phyloP scores from a whole-genome alignment of 2,113 vertebrate genomes.

The Pomatorhinus ruficollis region DNA sequence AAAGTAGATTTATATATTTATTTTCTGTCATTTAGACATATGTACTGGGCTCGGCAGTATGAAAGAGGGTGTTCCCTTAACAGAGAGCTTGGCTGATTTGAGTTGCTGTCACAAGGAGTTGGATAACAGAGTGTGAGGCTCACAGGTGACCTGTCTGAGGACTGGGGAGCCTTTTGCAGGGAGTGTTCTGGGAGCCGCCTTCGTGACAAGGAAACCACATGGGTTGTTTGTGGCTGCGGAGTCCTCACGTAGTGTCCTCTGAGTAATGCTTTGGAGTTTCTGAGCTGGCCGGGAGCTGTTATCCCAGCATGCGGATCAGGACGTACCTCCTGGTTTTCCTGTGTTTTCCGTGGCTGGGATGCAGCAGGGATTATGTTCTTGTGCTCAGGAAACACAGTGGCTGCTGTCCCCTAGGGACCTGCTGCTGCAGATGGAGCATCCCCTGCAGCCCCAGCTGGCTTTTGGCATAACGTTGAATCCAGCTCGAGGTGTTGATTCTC shows the following conservation, averaged over 20 bases:
- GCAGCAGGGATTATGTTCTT: accelerated
- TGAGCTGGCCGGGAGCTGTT: not conserved
- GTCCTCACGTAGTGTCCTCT: not conserved
- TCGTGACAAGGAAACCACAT: not conserved
- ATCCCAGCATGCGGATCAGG: not conserved
- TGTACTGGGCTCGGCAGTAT: not conserved
- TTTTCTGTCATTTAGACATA: not conserved
- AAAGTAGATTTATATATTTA: not conserved
- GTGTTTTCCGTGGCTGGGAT: not conserved
- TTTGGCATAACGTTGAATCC: not conserved
- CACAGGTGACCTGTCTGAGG: not conserved
- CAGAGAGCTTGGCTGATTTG: not conserved
- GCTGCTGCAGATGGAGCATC: not conserved
- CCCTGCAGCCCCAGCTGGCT: not conserved
- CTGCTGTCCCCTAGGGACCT: not conserved
- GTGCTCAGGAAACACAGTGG: not conserved
- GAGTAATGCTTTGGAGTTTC: not conserved
- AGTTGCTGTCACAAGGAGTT: not conserved
- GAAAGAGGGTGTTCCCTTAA: not conserved
- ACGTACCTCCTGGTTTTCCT: not conserved
- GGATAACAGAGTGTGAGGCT: not conserved
- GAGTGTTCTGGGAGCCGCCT: not conserved
- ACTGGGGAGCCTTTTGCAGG: not conserved
- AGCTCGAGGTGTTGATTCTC: not conserved
- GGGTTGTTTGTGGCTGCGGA: not conserved